Conservation (phyloP, 64 coral and sea anemone genomes). For the Astreopora myriophthalma region DNA sequence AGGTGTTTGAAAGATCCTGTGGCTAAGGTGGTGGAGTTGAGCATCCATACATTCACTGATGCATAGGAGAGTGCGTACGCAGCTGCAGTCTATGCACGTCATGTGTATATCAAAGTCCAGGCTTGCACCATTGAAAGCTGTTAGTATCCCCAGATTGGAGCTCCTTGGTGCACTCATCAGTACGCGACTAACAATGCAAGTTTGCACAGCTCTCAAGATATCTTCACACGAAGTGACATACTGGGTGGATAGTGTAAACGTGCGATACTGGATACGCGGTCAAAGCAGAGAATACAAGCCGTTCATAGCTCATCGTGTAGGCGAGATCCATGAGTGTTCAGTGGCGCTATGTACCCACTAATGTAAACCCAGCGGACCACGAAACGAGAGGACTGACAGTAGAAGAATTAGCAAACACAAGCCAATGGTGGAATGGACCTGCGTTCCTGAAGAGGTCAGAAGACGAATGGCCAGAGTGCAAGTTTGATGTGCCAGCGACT, state of each 20-base stretch:
- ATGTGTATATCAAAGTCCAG: conserved; percentile 41
- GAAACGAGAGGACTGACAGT: conserved; percentile 49
- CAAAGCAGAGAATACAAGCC: conserved; percentile 68
- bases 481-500: conserved; percentile 2
- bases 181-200: conserved; percentile 54
- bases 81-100: conserved; percentile 59
- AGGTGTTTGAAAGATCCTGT: conserved; percentile 41
- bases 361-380: conserved; percentile 49
- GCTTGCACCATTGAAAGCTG: conserved; percentile 58
- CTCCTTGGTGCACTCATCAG: conserved; percentile 62
- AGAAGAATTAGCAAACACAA: not conserved
- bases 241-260: conserved; percentile 62
- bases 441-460: conserved; percentile 12
- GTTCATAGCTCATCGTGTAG: conserved; percentile 70
- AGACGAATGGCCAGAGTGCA: conserved; percentile 46
- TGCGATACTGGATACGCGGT: conserved; percentile 2
- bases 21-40: not conserved
- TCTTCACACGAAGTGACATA: conserved; percentile 30
- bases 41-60: conserved; percentile 65
- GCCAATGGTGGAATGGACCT: conserved; percentile 45
- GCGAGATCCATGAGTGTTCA: conserved; percentile 76
- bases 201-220: conserved; percentile 32
- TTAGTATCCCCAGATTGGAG: conserved; percentile 64
- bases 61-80: conserved; percentile 62
- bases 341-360: conserved; percentile 71